Base-by-base conservation (phyloP, 2,113 vertebrate genomes). In the Cyphomyrus plagiostoma region DNA sequence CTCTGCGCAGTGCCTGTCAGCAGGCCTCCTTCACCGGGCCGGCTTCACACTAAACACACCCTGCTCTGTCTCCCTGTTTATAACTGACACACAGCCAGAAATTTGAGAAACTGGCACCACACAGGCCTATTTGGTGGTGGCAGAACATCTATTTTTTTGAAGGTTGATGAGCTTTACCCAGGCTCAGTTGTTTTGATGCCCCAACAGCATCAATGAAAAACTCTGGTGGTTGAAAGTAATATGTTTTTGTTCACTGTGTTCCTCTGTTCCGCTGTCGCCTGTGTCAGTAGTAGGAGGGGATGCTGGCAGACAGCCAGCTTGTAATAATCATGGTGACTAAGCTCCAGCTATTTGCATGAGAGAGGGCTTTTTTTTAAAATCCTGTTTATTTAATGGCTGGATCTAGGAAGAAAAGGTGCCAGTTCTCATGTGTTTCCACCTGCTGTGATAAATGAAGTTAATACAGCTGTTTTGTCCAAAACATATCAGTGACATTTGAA, bases 271-370 rank as follows among this genome's bases (percentile, higher is more conserved):
- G 39, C 88, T 84, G 84, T 91, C 70, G 85, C 88, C 74, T 58
- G 90, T 82, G 82, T 48, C 86, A 89, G 77, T 90, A 39, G 89
- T 35, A 89, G 56, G 70, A 23, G 85, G 88, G 92, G 89, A 89
- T 90, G 89, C 84, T 89, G 90, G 82, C 83, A 89, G 83, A 26
- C 89, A 42, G 74, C 10, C 50, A 89, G 87, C 83, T 23, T 45
- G 46, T 85, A 83, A 91, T 90, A 89, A 91, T 91, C 88, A 90
- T 66, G 80, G 84, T 89, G 86, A 89, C 90, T 88, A 49, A 77
- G 66, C 89, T 91, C 46, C 62, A 42, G 89, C 83, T 89, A 89
- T 90, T 91, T 92, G 90, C 91, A 90, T 88, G 89, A 80, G 91
- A 89, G 90, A 62, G 84, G 66, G 26, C 1, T 35, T 87, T 87